Base-by-base conservation (phyloP, 2,888 invertebrate genomes). In the Parnassius orleans region DNA sequence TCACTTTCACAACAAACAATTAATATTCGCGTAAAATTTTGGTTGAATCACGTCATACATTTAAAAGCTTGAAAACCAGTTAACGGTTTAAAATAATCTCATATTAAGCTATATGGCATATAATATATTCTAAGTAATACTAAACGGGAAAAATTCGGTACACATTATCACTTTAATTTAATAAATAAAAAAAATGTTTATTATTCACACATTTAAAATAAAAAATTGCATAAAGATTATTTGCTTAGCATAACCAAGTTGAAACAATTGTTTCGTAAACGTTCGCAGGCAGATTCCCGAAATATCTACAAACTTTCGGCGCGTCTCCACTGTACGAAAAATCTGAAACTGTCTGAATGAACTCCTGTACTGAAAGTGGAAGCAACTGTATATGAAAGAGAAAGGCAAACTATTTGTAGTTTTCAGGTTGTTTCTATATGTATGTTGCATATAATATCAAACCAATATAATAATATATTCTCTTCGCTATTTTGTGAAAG, bases 261-360 rank as follows among this genome's bases (percentile, higher is more conserved):
- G 24, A 14, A 48, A 60, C 19, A n/a, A 54, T 48, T 53, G 53
- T 48, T 54, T 48, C 33, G 50, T 15, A 43, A 14, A 44, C 60
- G 60, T 33, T 33, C 55, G 24, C 44, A 3, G 44, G 50, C 41
- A 46, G 52, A 57, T 57, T 53, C 56, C 57, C 61, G 61, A 11
- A 19, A 15, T 41, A 10, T 57, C 15, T 15, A 47, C 3, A 14
- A 53, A n/a, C 47, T 42, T 47, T 33, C 48, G 12, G 47, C 47
- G 53, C 61, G 61, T 19, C 19, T 61, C 61, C 57, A 47, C 53
- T 14, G 11, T 42, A 33, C 47, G 42, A 33, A 48, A 47, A 47
- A 46, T 47, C 57, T 57, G 47, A 57, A 61, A 57, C 46, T 24
- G 56, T 57, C 61, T 61, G 61, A 61, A 61, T 52, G 53, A 53